These are phyloP conservation scores for Zygogramma bicolorata DNA, from an alignment of 2,888 invertebrate species.

Conservation along the genomic window DNA sequence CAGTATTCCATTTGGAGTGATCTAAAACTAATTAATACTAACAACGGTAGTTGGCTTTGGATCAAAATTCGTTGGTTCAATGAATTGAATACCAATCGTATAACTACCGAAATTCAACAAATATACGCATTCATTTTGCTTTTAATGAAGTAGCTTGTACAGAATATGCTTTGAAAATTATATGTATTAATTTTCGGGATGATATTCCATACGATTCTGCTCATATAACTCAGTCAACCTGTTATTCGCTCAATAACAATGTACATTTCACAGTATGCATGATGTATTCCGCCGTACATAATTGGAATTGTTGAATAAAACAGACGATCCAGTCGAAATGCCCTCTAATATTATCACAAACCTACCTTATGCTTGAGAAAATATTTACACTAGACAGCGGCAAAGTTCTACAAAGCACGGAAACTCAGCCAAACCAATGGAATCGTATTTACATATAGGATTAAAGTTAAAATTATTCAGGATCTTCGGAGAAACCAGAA, in stretches of 20 bases:
- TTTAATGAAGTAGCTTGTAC: too few relatives aligned
- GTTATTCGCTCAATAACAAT: neutral
- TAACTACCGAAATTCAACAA: too few relatives aligned
- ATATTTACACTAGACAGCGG: constrained; percentile 2
- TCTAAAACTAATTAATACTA: too few relatives aligned
- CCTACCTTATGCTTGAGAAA: constrained; percentile 2
- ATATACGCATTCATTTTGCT: too few relatives aligned
- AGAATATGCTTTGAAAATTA: too few relatives aligned
- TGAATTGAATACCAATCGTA: too few relatives aligned
- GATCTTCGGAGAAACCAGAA: constrained; percentile 3
- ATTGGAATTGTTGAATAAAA: constrained; percentile 10
- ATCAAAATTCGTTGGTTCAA: too few relatives aligned
- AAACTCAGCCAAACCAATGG: neutral
- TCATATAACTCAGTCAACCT: neutral
- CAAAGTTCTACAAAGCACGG: constrained; percentile 1
- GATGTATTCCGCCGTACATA: neutral
- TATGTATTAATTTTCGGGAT: too few relatives aligned
- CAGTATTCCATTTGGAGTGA: too few relatives aligned
- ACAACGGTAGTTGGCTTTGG: too few relatives aligned
- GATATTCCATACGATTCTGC: too few relatives aligned
- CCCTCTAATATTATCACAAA: constrained; percentile 8
- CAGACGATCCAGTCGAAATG: neutral
- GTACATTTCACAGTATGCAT: neutral
- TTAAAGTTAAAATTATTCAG: constrained; percentile 12
- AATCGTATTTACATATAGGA: constrained; percentile 9